A percentile compares a stretch with the other conserved stretches of the same genome.
phyloP scores from a whole-genome alignment of 2,888 invertebrate genomes.

The Cosmia pyralina region DNA sequence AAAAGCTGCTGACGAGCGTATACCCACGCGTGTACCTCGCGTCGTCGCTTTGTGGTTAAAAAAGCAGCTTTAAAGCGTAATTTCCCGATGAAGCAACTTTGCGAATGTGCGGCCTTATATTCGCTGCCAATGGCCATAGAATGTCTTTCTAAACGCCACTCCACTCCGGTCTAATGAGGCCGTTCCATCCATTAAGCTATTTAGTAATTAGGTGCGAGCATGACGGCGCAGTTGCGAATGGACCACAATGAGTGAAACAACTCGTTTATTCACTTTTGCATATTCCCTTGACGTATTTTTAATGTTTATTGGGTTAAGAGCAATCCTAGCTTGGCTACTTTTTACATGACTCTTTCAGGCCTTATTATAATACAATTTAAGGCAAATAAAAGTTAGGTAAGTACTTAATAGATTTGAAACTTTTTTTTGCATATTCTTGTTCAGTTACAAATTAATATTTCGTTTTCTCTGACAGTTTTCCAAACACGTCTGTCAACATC shows the following conservation, averaged over 20 bases:
- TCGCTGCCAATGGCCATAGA: slow-evolving; percentile 63
- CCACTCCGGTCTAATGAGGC: slow-evolving; percentile 81
- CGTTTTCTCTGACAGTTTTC: slow-evolving; percentile 12
- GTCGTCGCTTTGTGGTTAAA: slow-evolving; percentile 39
- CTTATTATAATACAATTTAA: not conserved
- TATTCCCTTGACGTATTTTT: slow-evolving; percentile 68
- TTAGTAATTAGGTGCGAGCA: slow-evolving; percentile 85
- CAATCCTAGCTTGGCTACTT: slow-evolving; percentile 2
- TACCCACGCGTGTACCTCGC: not conserved
- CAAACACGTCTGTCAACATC: slow-evolving; percentile 9
- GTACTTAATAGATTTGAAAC: not conserved
- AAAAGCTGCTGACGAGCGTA: slow-evolving; percentile 32
- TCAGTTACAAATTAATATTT: slow-evolving; percentile 13
- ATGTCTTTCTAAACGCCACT: slow-evolving; percentile 76
- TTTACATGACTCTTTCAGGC: not conserved
- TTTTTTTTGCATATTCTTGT: not conserved
- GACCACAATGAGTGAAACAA: slow-evolving; percentile 74
- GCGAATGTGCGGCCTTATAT: slow-evolving; percentile 57
- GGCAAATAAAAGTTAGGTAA: not conserved
- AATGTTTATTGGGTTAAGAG: slow-evolving; percentile 55
- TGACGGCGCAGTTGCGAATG: slow-evolving; percentile 72
- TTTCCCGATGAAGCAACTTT: slow-evolving; percentile 60
- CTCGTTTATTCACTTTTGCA: slow-evolving; percentile 71
- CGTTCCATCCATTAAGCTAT: slow-evolving; percentile 84
- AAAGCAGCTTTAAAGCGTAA: slow-evolving; percentile 42